A percentile compares a stretch with the other conserved stretches of the same genome.
Evolutionary conservation across 2,797 vertebrate species (phyloP).

Genomic region (Propithecus perrieri): DNA sequence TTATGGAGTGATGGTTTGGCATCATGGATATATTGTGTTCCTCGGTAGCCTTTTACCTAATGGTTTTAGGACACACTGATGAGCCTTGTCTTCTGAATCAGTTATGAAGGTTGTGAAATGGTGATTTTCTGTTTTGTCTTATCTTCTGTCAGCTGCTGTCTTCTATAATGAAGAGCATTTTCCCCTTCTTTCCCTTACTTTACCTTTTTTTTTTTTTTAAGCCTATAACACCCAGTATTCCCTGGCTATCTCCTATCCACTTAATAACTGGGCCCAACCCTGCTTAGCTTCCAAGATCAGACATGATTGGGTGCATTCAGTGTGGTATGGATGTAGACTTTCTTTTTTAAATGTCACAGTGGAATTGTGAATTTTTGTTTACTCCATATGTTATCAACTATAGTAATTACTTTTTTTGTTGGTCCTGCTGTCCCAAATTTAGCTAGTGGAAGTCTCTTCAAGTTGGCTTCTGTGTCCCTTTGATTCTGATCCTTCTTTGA

Average conservation of each 20-base stretch:
- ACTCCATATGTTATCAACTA: neutral
- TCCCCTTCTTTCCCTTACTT: neutral
- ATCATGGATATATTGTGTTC: neutral
- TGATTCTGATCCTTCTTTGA: neutral
- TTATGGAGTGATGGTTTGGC: neutral
- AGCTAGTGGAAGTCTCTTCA: neutral
- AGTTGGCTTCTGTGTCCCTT: neutral
- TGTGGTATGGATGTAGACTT: neutral
- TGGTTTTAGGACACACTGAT: neutral
- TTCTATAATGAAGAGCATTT: neutral
- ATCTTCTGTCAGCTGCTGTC: neutral
- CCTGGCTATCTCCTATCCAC: neutral
- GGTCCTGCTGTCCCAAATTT: neutral
- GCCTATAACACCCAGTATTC: neutral
- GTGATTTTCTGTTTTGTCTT: constrained; percentile 31
- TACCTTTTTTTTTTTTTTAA: neutral
- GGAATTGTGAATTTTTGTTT: constrained; percentile 23
- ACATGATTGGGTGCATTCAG: neutral
- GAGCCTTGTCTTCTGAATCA: neutral
- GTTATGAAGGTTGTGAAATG: neutral
- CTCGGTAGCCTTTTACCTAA: neutral
- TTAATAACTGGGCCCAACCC: neutral
- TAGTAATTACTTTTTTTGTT: neutral
- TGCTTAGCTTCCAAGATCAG: neutral
- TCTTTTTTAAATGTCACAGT: neutral